Percentiles rank a stretch among this genome's conserved stretches.
Conservation (phyloP, 2,888 invertebrate genomes). For the Panopea generosa region DNA sequence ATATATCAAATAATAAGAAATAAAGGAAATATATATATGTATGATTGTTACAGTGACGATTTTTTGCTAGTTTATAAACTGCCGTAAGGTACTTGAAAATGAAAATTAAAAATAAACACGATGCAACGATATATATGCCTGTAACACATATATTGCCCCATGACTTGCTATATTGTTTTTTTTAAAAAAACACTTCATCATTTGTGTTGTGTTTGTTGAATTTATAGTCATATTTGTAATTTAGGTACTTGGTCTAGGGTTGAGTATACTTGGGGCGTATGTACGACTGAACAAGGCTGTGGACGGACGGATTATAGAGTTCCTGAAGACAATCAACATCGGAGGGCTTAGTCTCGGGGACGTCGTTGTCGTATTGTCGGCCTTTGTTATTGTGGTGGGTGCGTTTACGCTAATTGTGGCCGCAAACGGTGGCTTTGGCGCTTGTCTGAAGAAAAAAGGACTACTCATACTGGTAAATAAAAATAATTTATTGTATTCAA, state of each 20-base stretch:
- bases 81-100: no score
- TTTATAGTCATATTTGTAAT: no score
- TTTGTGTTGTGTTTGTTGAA: no score
- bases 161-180: no score
- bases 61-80: no score
- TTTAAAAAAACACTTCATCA: no score
- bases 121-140: no score
- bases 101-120: no score
- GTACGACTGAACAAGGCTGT: conserved; percentile 37
- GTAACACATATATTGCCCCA: no score
- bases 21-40: no score
- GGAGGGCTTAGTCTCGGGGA: conserved; percentile 56
- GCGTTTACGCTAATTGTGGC: conserved; percentile 54
- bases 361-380: conserved; percentile 49
- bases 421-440: conserved; percentile 57
- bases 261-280: conserved; percentile 45
- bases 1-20: no score
- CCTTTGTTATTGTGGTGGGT: conserved; percentile 49
- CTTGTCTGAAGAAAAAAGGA: conserved; percentile 52
- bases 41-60: no score
- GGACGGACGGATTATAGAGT: conserved; percentile 43
- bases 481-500: not conserved
- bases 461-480: conserved; percentile 50
- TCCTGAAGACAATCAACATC: conserved; percentile 34
- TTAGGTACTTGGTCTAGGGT: conserved; percentile 56